A percentile compares a stretch with the other conserved stretches of the same genome.
These are phyloP conservation scores for Luidia sarsii DNA, from an alignment of 53 echinoderm and acorn worm species.

Conservation along the genomic window DNA sequence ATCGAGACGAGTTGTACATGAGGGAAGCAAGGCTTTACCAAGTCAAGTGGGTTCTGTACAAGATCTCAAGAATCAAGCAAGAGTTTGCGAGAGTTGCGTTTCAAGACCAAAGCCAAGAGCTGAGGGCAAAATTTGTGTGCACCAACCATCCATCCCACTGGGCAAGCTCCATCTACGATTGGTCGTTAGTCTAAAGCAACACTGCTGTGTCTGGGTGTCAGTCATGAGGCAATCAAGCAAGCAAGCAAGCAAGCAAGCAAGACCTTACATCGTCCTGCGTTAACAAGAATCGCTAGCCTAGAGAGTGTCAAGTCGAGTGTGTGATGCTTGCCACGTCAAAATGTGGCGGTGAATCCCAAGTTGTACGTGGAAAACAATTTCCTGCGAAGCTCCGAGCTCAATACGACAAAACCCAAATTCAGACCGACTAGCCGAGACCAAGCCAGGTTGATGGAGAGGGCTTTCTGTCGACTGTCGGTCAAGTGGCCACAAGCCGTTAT, in stretches of 20 bases:
- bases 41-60: conserved; percentile 34
- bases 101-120: not conserved
- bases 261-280: not conserved
- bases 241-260: conserved; percentile 3
- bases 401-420: no score
- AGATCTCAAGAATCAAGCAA: conserved; percentile 25
- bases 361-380: not conserved
- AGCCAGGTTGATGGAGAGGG: no score
- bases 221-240: not conserved
- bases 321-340: not conserved
- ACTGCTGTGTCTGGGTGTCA: no score
- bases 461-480: no score
- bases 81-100: not conserved
- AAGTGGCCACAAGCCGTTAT: no score
- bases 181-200: no score
- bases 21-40: conserved; percentile 28
- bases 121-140: not conserved
- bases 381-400: not conserved
- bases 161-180: no score
- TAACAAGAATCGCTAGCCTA: not conserved
- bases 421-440: no score
- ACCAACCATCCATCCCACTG: no score
- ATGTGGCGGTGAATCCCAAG: no score
- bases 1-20: not conserved
- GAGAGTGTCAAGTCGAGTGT: not conserved